These are phyloP conservation scores for Stictonetta naevosa DNA, from an alignment of 2,113 vertebrate genomes.

Conservation along the genomic window DNA sequence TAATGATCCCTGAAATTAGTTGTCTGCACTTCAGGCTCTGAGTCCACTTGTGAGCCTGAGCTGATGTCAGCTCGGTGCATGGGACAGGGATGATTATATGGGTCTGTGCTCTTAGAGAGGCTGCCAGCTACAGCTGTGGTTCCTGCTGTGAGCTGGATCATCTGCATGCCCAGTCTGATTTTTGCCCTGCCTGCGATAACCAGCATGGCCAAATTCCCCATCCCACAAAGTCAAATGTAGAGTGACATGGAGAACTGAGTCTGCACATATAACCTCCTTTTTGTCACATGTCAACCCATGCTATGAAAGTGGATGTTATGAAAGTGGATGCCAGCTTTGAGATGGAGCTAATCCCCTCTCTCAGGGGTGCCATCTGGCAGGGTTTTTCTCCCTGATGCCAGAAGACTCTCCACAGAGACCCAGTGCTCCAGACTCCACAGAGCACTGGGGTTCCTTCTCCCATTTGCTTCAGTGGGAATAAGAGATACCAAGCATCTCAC, in stretches of 20 bases:
- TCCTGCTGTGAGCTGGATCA: background rate
- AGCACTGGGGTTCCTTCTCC: background rate
- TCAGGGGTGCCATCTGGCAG: background rate
- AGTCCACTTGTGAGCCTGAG: background rate
- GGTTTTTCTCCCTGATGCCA: background rate
- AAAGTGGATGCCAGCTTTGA: background rate
- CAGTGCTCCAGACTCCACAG: background rate
- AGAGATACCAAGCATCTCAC: background rate
- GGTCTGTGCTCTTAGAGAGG: background rate
- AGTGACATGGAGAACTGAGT: background rate
- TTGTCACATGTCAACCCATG: rapidly evolving
- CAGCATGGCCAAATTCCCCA: rapidly evolving
- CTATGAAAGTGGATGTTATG: background rate
- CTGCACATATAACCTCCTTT: background rate
- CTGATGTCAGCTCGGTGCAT: background rate
- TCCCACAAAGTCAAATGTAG: background rate
- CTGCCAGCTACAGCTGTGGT: background rate
- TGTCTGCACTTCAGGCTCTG: background rate
- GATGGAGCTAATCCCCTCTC: background rate
- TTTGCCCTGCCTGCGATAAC: background rate
- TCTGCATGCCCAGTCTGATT: background rate
- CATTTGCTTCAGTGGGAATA: background rate
- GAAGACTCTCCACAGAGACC: background rate
- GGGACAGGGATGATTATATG: rapidly evolving
- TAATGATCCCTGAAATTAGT: background rate